These are phyloP conservation scores for Harpagoxenus sublaevis DNA, from an alignment of 2,888 invertebrate species.

Conservation along the genomic window DNA sequence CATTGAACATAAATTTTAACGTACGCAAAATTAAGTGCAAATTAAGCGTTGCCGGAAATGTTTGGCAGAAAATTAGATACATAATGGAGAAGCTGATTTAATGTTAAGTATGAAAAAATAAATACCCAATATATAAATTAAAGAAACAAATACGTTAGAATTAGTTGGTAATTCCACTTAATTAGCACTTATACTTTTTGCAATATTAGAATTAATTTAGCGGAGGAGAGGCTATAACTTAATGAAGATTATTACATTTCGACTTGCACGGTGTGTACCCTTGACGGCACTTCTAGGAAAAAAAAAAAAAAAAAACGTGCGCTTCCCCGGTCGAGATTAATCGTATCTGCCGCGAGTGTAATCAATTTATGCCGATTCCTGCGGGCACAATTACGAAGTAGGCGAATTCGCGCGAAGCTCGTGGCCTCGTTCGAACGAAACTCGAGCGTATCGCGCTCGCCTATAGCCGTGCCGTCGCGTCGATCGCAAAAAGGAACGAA, in stretches of 20 bases:
- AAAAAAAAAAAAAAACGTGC: conserved; percentile 8
- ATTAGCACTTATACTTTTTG: neutral
- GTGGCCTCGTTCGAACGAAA: conserved; percentile 55
- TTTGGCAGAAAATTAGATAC: neutral
- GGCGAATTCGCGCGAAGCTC: conserved; percentile 8
- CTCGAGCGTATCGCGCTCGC: conserved; percentile 34
- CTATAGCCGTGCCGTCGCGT: conserved; percentile 26
- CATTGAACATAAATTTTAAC: neutral
- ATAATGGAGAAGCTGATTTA: neutral
- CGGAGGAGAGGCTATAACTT: neutral
- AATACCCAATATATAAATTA: neutral
- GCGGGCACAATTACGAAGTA: neutral
- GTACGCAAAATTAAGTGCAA: neutral
- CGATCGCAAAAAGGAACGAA: conserved; percentile 64
- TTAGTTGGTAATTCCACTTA: neutral
- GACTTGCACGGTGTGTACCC: neutral
- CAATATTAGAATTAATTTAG: neutral
- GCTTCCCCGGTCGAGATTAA: neutral
- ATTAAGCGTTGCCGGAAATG: neutral
- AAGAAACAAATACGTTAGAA: neutral
- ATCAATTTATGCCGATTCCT: conserved; percentile 12
- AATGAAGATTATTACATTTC: conserved; percentile 1
- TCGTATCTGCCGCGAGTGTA: neutral
- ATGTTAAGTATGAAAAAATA: neutral
- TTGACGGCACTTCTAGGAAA: neutral